Percentiles rank a stretch among this genome's conserved stretches.
Conservation (phyloP, 2,113 vertebrate genomes). For the Amphiprion percula region DNA sequence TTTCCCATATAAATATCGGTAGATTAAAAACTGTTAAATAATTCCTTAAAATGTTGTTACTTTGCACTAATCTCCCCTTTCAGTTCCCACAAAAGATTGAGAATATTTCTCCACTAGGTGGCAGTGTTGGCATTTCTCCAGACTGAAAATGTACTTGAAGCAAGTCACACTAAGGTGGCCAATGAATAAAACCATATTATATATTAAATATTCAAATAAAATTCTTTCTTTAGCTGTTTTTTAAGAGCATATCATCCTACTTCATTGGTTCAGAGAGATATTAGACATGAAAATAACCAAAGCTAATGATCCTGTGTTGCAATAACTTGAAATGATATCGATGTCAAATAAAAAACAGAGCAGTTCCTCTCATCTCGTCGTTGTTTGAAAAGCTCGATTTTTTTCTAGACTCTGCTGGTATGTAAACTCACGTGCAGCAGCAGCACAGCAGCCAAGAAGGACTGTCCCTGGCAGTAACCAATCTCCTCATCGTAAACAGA, state of each 20-base stretch:
- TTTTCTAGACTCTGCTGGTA: constrained; percentile 26
- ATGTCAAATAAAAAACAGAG: constrained; percentile 54
- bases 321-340: constrained; percentile 17
- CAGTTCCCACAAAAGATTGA: neutral
- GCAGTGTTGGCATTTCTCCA: constrained; percentile 25
- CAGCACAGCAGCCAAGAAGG: constrained; percentile 97
- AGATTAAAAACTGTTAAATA: neutral
- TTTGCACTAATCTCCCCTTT: neutral
- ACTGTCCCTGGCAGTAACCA: constrained; percentile 98
- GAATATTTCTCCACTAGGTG: constrained; percentile 58
- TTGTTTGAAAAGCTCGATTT: constrained; percentile 31
- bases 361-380: constrained; percentile 19
- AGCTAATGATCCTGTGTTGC: neutral
- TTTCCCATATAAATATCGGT: neutral
- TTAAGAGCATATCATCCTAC: neutral
- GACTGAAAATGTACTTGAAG: neutral
- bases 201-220: constrained; percentile 13
- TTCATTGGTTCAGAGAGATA: neutral
- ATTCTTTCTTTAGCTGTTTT: neutral
- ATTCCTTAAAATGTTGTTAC: neutral
- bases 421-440: constrained; percentile 93
- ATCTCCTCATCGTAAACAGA: constrained; percentile 99
- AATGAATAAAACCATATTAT: neutral
- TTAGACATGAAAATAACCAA: neutral
- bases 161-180: neutral